These are phyloP conservation scores for Hyperoodon ampullatus DNA, from an alignment of 2,113 vertebrate species.

Conservation along the genomic window DNA sequence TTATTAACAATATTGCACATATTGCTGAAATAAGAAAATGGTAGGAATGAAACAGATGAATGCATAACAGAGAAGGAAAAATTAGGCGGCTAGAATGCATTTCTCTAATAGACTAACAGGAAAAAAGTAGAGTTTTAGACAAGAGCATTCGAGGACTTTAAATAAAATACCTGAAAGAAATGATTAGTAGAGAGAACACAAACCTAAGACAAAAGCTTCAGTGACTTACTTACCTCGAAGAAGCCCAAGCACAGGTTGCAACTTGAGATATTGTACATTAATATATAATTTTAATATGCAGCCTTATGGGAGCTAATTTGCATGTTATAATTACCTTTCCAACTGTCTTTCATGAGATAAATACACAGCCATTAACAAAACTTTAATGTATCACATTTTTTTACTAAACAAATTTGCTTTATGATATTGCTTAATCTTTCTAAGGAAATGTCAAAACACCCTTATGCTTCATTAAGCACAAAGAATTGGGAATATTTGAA, in stretches of 20 bases:
- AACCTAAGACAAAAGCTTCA: slow-evolving; percentile 42
- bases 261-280: slow-evolving; percentile 47
- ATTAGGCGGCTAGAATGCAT: fast-evolving
- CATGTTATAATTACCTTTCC: slow-evolving; percentile 85
- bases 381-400: slow-evolving; percentile 75
- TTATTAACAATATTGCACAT: not conserved
- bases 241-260: slow-evolving; percentile 35
- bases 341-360: slow-evolving; percentile 82
- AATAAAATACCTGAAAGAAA: slow-evolving; percentile 1
- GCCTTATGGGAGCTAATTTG: slow-evolving; percentile 80
- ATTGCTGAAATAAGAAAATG: not conserved
- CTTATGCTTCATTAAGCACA: slow-evolving; percentile 77
- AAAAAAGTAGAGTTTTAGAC: not conserved
- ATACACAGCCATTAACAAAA: slow-evolving; percentile 80
- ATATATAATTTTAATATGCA: slow-evolving; percentile 78
- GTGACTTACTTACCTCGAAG: slow-evolving; percentile 43
- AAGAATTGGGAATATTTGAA: slow-evolving; percentile 70
- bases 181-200: not conserved
- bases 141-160: slow-evolving; percentile 4
- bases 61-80: not conserved
- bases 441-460: slow-evolving; percentile 45
- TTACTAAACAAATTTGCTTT: slow-evolving; percentile 79
- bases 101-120: not conserved
- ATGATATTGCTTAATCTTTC: slow-evolving; percentile 72
- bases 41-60: not conserved